Evolutionary conservation across 2,888 invertebrate genomes (phyloP).

Genomic region (Andrena minutula): DNA sequence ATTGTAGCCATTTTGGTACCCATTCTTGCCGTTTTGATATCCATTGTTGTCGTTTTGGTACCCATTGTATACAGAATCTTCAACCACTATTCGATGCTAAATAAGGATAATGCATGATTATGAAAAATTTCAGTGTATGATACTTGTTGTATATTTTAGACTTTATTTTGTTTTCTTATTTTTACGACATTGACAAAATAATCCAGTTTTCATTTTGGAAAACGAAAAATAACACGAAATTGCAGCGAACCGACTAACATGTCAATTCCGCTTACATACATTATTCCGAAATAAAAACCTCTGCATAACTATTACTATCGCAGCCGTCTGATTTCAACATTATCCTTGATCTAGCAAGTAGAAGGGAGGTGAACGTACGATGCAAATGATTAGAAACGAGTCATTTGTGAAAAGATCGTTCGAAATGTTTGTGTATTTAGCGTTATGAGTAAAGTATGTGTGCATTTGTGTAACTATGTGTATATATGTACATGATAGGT

Average conservation of each 20-base stretch:
- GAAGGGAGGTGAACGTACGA: conserved; percentile 31
- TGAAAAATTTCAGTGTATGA: background rate
- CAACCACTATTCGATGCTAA: conserved; percentile 48
- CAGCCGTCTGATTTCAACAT: conserved; percentile 8
- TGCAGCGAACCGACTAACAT: background rate
- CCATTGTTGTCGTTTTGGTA: conserved; percentile 71
- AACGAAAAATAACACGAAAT: no score
- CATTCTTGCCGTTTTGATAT: no score
- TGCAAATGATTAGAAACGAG: conserved; percentile 3
- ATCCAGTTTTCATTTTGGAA: no score
- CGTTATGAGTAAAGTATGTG: background rate
- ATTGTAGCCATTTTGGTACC: background rate
- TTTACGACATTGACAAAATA: no score
- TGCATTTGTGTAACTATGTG: background rate
- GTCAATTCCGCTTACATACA: background rate
- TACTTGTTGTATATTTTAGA: no score
- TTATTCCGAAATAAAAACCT: conserved; percentile 4
- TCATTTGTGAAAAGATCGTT: background rate
- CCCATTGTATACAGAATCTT: conserved; percentile 69
- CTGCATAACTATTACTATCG: conserved; percentile 6
- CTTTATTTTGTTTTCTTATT: no score
- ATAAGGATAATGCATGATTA: background rate
- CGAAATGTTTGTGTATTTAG: background rate
- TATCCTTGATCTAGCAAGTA: background rate
- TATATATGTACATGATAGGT: no score